Evolutionary conservation across 2,888 invertebrate genomes (phyloP), one percentile per base, ranked within the genome.

Genomic region (Polyommatus iphigenia): DNA sequence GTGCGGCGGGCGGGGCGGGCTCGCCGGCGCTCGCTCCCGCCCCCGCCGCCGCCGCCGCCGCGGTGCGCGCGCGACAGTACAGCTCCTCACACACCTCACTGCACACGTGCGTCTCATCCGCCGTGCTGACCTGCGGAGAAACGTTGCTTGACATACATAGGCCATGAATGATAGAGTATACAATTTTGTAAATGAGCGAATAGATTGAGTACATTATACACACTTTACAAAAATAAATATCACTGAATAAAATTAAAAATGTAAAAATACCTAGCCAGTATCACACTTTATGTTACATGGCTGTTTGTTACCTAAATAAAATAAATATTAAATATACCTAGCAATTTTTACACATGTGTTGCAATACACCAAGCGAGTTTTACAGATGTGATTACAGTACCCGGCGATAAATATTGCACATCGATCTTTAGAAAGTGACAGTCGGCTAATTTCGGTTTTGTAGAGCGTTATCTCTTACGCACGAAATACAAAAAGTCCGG

Each of bases 81-180:
- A 93, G 87, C 81, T 95, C 95, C 79, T 92, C 91, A 81, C 95
- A 95, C 78, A 89, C 88, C 83, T 95, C 94, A 20, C 94, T 93
- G 83, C 95, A 95, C 59, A 92, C 85, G 81, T 93, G 94, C 20
- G 92, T 84, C 0, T 87, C 82, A 78, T 90, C 90, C 0, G 88
- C 90, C 0, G 88, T 95, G 83, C 80, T 95, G 84, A 84, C 95
- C 84, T 85, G 82, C 36, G 73, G 4, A 18, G 24, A 77, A n/a
- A 18, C 15, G 18, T 36, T 3, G 50, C 18, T 46, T 57, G 36
- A 57, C 24, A 54, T 54, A 13, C 13, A 54, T 10, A 54, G 46
- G 46, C 13, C 46, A 46, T 46, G 46, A 46, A 46, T 46, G 2
- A 46, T 46, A 46, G 46, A 46, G 46, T 46, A 46, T 46, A 46